Evolutionary conservation across 1,140 invertebrate genomes (phyloP).

Genomic region (Magallana angulata): DNA sequence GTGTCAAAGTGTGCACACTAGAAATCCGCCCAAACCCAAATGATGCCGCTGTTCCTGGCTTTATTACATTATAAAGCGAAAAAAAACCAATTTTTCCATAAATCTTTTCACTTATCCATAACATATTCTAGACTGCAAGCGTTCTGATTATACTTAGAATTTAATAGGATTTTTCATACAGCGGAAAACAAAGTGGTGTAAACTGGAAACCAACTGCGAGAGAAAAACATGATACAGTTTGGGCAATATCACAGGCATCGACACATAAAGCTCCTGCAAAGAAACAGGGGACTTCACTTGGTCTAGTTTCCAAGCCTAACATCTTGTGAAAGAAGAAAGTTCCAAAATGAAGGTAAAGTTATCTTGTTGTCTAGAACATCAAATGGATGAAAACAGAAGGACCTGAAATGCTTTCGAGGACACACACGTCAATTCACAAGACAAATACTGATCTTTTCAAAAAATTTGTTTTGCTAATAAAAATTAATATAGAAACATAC

Average conservation of each 20-base stretch:
- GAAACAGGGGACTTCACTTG: conserved; percentile 3
- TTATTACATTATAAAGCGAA: not conserved
- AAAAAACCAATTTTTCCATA: not conserved
- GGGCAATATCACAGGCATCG: conserved; percentile 11
- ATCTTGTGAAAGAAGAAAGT: not conserved
- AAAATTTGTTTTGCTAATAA: conserved; percentile 53
- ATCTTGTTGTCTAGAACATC: conserved; percentile 26
- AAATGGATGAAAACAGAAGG: not conserved
- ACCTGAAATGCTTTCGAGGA: not conserved
- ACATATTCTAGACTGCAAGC: conserved; percentile 26
- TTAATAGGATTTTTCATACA: not conserved
- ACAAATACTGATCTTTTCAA: conserved; percentile 14
- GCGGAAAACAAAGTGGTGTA: not conserved
- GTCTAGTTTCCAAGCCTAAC: not conserved
- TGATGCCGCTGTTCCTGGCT: not conserved
- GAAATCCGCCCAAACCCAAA: conserved; percentile 13
- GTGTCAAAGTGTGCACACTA: conserved; percentile 24
- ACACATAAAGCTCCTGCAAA: not conserved
- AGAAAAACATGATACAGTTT: conserved; percentile 3
- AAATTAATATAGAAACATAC: conserved; percentile 66
- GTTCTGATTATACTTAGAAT: not conserved
- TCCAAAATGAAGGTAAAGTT: not conserved
- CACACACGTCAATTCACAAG: conserved; percentile 7
- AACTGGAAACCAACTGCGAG: conserved; percentile 4
- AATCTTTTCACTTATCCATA: not conserved